Base-by-base conservation (phyloP, 37 sponge, comb jelly and placozoan genomes). In the Haliclona indistincta region DNA sequence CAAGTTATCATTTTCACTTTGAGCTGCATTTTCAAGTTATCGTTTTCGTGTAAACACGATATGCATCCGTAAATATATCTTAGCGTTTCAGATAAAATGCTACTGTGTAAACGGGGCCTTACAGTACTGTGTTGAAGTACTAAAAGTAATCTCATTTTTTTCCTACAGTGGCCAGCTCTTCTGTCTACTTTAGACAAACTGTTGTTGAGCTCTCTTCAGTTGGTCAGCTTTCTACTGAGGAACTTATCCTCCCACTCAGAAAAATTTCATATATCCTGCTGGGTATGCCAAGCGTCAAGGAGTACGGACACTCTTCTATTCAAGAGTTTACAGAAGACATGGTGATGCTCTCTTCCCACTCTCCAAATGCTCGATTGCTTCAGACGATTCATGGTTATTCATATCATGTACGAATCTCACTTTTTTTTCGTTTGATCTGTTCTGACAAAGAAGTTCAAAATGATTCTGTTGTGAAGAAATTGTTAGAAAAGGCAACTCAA, bases 211-310 rank as follows among this genome's bases (percentile, higher is more conserved):
- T 70, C 35, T 34, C 38, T 30, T 38, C 67, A 3, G 43, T 81
- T 4, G 58, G 63, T 0, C 73, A 76, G 6, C 64, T 56, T 37
- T 32, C 77, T 49, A 63, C 74, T 49, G 11, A 20, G 37, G 82
- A 81, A 32, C 63, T 76, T 4, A 84, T 84, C 23, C 51, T 80
- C n/a, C 41, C 61, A 56, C 26, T 89, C 25, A 74, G 85, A 26
- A 70, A 54, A 41, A 22, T 43, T 0, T 10, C 67, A 20, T 80
- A 89, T 69, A 17, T 45, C 34, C 60, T 90, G 0, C 36, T 81
- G 73, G 84, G 89, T 1, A 15, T 63, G 33, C 35, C 36, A 20
- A 28, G 33, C 4, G 80, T 89, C 10, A 47, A 32, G 0, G 89
- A 89, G 70, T 78, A 83, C 38, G 84, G 89, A 0, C 45, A 63